Evolutionary conservation across 1,140 invertebrate species (phyloP).

Genomic region (Sitodiplosis mosellana): DNA sequence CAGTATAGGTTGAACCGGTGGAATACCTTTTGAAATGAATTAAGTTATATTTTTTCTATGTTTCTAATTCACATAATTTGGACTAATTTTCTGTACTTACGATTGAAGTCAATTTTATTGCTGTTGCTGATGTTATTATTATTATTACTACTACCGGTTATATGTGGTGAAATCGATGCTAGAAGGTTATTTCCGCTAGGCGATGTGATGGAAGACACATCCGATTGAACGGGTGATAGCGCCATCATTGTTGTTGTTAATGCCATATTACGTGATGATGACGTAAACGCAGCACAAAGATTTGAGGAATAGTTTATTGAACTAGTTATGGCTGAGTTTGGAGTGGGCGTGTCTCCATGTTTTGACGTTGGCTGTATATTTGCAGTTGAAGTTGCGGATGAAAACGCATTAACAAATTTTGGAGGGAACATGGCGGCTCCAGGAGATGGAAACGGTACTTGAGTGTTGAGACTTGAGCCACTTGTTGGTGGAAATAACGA

Average conservation of each 20-base stretch:
- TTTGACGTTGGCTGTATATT: neutral
- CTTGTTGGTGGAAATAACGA: constrained; percentile 32
- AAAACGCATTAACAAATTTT: constrained; percentile 21
- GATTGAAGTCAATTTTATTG: neutral
- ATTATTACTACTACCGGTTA: constrained; percentile 5
- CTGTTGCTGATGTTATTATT: constrained; percentile 2
- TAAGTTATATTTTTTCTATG: no score
- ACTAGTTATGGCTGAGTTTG: neutral
- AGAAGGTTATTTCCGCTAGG: no score
- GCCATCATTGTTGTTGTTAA: constrained; percentile 54
- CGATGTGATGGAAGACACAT: no score
- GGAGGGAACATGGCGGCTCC: constrained; percentile 39
- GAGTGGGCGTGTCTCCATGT: neutral
- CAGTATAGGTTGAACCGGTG: no score
- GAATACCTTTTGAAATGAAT: no score
- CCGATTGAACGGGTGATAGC: constrained; percentile 11
- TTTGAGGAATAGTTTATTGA: constrained; percentile 8
- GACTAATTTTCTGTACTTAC: no score
- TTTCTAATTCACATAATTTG: no score
- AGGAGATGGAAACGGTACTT: constrained; percentile 40
- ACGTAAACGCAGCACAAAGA: constrained; percentile 53
- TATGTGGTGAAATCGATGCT: constrained; percentile 3
- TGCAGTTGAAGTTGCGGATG: constrained; percentile 8
- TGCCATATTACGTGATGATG: constrained; percentile 57
- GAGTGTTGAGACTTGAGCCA: constrained; percentile 28